phyloP scores from a whole-genome alignment of 2,797 vertebrate species.

The Sphenodon punctatus region DNA sequence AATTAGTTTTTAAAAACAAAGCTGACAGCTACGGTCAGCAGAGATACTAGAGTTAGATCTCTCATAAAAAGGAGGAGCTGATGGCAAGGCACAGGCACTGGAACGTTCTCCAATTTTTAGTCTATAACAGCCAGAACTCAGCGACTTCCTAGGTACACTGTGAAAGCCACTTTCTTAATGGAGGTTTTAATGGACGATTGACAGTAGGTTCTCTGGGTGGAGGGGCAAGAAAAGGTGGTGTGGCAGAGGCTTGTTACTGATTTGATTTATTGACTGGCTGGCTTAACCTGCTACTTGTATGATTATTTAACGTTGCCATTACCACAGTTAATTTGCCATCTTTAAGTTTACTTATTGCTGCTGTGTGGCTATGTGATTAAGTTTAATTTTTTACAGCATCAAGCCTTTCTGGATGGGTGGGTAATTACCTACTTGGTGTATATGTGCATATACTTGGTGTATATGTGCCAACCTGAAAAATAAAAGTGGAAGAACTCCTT shows the following conservation, averaged over 20 bases:
- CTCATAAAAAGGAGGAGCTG: too few relatives aligned
- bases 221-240: background rate
- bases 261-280: background rate
- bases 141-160: fast-evolving
- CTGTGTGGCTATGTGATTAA: too few relatives aligned
- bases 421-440: too few relatives aligned
- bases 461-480: too few relatives aligned
- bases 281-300: conserved; percentile 1
- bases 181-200: background rate
- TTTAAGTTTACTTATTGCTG: background rate
- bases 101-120: background rate
- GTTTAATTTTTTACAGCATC: too few relatives aligned
- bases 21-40: background rate
- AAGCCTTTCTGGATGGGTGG: too few relatives aligned
- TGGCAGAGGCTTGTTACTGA: background rate
- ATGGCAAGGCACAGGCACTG: too few relatives aligned
- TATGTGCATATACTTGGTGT: too few relatives aligned
- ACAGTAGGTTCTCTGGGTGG: fast-evolving
- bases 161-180: background rate
- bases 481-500: too few relatives aligned
- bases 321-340: background rate
- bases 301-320: background rate
- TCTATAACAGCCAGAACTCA: background rate
- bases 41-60: background rate
- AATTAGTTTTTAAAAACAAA: background rate